phyloP scores from a whole-genome alignment of 2,113 vertebrate species.

The Scalopus aquaticus region DNA sequence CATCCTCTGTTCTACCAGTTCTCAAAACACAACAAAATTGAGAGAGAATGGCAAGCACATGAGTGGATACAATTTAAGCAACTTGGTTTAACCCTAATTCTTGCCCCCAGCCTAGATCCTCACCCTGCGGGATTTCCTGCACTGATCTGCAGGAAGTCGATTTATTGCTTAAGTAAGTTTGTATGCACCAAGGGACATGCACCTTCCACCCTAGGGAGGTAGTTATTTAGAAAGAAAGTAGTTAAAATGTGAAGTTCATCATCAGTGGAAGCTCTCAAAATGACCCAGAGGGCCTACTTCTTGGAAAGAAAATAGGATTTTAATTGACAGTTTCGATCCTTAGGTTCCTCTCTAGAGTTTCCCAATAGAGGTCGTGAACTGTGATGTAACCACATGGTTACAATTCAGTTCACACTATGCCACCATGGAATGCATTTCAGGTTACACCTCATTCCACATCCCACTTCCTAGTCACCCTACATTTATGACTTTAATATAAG shows the following conservation, averaged over 20 bases:
- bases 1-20: background rate
- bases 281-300: conserved; percentile 53
- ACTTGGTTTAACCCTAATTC: background rate
- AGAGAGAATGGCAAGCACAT: background rate
- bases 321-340: conserved; percentile 69
- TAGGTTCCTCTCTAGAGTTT: conserved; percentile 7
- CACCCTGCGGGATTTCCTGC: background rate
- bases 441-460: background rate
- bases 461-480: background rate
- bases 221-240: conserved; percentile 47
- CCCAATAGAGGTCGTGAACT: conserved; percentile 40
- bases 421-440: background rate
- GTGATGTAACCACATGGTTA: background rate
- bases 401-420: conserved; percentile 6
- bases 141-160: background rate
- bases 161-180: conserved; percentile 45
- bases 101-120: background rate
- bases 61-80: background rate
- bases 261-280: conserved; percentile 3
- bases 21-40: background rate
- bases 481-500: background rate
- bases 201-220: conserved; percentile 24
- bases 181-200: background rate
- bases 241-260: conserved; percentile 63
- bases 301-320: conserved; percentile 64